Evolutionary conservation across 2,113 vertebrate genomes (phyloP).

Genomic region (Corvus hawaiiensis): DNA sequence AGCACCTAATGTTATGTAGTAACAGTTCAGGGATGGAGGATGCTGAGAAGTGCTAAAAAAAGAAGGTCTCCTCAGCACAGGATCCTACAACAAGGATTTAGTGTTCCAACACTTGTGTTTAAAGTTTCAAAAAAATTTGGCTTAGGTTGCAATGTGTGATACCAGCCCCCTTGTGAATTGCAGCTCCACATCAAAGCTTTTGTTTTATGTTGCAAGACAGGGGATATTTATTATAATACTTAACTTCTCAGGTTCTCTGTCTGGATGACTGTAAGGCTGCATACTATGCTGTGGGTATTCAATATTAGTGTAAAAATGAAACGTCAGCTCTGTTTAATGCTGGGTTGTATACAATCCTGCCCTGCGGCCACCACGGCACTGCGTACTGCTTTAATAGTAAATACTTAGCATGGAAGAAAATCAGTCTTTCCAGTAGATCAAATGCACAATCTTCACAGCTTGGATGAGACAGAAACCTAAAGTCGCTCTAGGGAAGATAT

Average conservation of each 20-base stretch:
- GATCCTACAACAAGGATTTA: constrained; percentile 28
- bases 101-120: constrained; percentile 35
- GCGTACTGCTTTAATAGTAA: constrained; percentile 46
- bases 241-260: constrained; percentile 48
- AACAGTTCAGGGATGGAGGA: background rate
- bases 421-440: constrained; percentile 51
- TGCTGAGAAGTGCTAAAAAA: constrained; percentile 42
- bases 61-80: background rate
- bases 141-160: constrained; percentile 50
- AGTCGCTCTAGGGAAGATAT: constrained; percentile 59
- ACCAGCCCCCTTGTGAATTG: constrained; percentile 38
- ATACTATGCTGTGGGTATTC: constrained; percentile 7
- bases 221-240: constrained; percentile 57
- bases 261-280: constrained; percentile 36
- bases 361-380: constrained; percentile 12
- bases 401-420: constrained; percentile 61
- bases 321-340: constrained; percentile 62
- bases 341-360: constrained; percentile 53
- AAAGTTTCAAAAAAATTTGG: constrained; percentile 52
- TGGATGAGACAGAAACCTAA: constrained; percentile 42
- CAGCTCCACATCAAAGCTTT: constrained; percentile 59
- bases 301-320: constrained; percentile 55
- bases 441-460: constrained; percentile 56
- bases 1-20: constrained; percentile 20
- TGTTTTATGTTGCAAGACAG: constrained; percentile 57